Percentiles rank a stretch among this genome's conserved stretches.
These are phyloP conservation scores for Melanostoma mellinum DNA, from an alignment of 2,888 invertebrate species.

Conservation along the genomic window DNA sequence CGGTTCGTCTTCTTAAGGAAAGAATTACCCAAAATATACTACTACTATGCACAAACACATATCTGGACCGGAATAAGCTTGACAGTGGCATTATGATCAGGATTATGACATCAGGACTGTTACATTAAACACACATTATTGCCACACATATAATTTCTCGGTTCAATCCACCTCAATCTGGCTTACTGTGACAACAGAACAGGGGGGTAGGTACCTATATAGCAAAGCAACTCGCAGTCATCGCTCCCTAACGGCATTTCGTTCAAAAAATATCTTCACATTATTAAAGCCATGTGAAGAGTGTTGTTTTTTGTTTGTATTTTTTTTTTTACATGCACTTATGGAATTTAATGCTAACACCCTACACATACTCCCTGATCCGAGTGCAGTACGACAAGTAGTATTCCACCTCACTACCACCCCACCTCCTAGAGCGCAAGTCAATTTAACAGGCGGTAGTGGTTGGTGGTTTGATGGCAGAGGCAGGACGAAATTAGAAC, in stretches of 20 bases:
- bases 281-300: constrained; percentile 51
- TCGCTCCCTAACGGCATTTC: neutral
- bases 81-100: constrained; percentile 67
- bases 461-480: constrained; percentile 32
- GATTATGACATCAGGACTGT: constrained; percentile 70
- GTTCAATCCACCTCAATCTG: constrained; percentile 68
- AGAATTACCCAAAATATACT: neutral
- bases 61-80: constrained; percentile 66
- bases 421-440: constrained; percentile 43
- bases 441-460: constrained; percentile 33
- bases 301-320: constrained; percentile 6
- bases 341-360: constrained; percentile 60
- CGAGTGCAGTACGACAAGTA: constrained; percentile 7
- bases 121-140: constrained; percentile 72
- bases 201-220: neutral
- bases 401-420: neutral
- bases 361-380: neutral
- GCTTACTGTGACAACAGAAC: constrained; percentile 33
- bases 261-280: constrained; percentile 41
- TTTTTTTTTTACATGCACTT: constrained; percentile 57
- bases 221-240: neutral
- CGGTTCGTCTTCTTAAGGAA: too few relatives aligned
- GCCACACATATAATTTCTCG: constrained; percentile 71
- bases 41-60: neutral
- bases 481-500: constrained; percentile 59